Percentiles rank a stretch among this genome's conserved stretches.
phyloP scores from a whole-genome alignment of 1,140 invertebrate genomes.

The Zaprionus davidi region DNA sequence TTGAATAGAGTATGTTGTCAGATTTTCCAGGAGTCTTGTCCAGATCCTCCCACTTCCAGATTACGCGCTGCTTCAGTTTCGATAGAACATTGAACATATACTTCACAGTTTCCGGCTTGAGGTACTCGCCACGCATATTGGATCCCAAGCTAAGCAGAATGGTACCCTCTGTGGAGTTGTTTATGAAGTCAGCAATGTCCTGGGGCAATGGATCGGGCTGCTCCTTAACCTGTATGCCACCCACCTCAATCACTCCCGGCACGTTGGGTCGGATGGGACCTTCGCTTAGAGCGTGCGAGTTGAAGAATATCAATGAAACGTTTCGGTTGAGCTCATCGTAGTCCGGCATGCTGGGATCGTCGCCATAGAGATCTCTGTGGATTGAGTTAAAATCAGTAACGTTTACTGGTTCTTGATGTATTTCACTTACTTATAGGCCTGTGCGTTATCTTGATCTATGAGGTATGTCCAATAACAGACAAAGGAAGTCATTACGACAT shows the following conservation, averaged over 20 bases:
- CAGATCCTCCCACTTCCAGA: slow-evolving; percentile 85
- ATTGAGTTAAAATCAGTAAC: not conserved
- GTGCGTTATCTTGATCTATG: not conserved
- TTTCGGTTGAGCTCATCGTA: slow-evolving; percentile 55
- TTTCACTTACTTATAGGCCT: too few relatives aligned
- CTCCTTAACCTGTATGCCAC: slow-evolving; percentile 83
- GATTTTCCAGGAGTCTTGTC: slow-evolving; percentile 82
- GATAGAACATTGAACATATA: slow-evolving; percentile 85
- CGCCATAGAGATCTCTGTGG: too few relatives aligned
- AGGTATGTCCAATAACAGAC: not conserved
- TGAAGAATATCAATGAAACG: slow-evolving; percentile 60
- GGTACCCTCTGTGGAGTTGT: slow-evolving; percentile 59
- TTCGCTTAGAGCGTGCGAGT: slow-evolving; percentile 56
- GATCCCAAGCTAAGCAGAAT: slow-evolving; percentile 87
- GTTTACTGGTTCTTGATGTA: not conserved
- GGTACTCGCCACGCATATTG: slow-evolving; percentile 80
- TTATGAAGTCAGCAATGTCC: slow-evolving; percentile 43
- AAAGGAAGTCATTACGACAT: not conserved
- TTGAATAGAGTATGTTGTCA: slow-evolving; percentile 85
- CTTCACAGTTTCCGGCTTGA: slow-evolving; percentile 82
- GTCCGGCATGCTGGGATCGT: slow-evolving; percentile 13
- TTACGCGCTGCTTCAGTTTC: slow-evolving; percentile 81
- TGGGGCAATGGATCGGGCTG: slow-evolving; percentile 66
- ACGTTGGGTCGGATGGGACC: slow-evolving; percentile 73
- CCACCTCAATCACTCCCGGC: slow-evolving; percentile 81